Evolutionary conservation across 1,140 invertebrate species (phyloP).

Genomic region (Tetramorium alpestre): DNA sequence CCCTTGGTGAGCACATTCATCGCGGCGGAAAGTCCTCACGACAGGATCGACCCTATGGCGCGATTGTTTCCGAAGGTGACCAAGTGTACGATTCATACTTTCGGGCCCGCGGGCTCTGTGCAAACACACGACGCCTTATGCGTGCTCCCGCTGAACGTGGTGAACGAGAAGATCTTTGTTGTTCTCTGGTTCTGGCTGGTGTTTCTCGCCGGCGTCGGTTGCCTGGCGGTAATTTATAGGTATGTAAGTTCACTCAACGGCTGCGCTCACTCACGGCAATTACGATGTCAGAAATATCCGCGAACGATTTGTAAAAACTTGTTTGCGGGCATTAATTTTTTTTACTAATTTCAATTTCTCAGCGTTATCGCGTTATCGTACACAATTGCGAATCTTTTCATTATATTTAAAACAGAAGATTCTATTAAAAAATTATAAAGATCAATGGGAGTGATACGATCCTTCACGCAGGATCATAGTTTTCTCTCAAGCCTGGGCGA

Average conservation of each 20-base stretch:
- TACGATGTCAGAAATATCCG: not conserved
- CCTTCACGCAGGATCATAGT: slow-evolving; percentile 81
- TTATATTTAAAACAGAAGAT: not conserved
- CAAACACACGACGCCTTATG: slow-evolving; percentile 86
- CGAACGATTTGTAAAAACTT: slow-evolving; percentile 25
- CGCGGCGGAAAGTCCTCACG: slow-evolving; percentile 77
- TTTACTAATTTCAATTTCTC: not conserved
- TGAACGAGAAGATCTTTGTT: slow-evolving; percentile 87
- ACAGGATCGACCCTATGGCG: slow-evolving; percentile 86
- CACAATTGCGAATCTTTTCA: not conserved
- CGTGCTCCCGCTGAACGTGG: slow-evolving; percentile 87
- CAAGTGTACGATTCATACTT: slow-evolving; percentile 90
- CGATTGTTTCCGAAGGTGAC: slow-evolving; percentile 91
- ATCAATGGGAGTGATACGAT: not conserved
- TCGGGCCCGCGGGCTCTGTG: slow-evolving; percentile 77
- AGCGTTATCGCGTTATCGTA: not conserved
- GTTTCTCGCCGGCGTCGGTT: slow-evolving; percentile 82
- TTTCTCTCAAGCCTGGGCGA: slow-evolving; percentile 84
- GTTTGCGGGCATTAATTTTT: not conserved
- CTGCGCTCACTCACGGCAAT: not conserved
- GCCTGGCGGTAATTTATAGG: slow-evolving; percentile 82
- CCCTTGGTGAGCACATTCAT: slow-evolving; percentile 86
- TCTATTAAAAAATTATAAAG: not conserved
- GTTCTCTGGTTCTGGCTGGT: slow-evolving; percentile 87
- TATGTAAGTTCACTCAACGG: slow-evolving; percentile 25